Base-by-base conservation (phyloP, 1,140 invertebrate genomes). In the Idris sp. region DNA sequence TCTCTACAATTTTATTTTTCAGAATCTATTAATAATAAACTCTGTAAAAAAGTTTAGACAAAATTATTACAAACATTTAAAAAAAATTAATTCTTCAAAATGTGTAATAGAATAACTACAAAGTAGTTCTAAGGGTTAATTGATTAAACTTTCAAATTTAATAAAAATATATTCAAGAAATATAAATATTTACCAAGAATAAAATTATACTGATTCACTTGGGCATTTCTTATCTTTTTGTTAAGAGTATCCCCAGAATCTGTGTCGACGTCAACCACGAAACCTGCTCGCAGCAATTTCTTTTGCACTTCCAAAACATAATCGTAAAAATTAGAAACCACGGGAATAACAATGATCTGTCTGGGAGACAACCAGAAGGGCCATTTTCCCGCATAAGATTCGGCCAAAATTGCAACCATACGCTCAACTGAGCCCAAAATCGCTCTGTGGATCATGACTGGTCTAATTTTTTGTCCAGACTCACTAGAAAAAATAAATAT, bases 301-400 rank as follows among this genome's bases (percentile, higher is more conserved):
- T 96, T 86, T 75, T 91, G 91, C 73, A 97, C 94, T 84, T 94
- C 86, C 11, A 89, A 83, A 2, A 97, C 96, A 86, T 99, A 99
- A 1, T 94, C 92, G 80, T 98, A 93, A 79, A 94, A 94, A 2
- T 89, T 88, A 0, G 94, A 91, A 0, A 93, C 93, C 11, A 99
- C 95, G 6, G 97, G 95, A 30, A 99, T 92, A 8, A 99, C 92
- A 89, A 97, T 94, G 0, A 91, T 92, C 88, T 99, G 98, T 18
- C 97, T 88, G 2, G 98, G 98, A 1, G 97, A 99, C 1, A 99
- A 82, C 98, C 98, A 99, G 89, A 98, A 98, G 13, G 97, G 97
- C 98, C 98, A 99, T 89, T 99, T 99, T 49, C 98, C 98, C 18
- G 93, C 98, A 88, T 93, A 99, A 56, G 93, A 97, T 89, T 99